Evolutionary conservation across 2,888 invertebrate species (phyloP).

Genomic region (Lasioglossum calceatum): DNA sequence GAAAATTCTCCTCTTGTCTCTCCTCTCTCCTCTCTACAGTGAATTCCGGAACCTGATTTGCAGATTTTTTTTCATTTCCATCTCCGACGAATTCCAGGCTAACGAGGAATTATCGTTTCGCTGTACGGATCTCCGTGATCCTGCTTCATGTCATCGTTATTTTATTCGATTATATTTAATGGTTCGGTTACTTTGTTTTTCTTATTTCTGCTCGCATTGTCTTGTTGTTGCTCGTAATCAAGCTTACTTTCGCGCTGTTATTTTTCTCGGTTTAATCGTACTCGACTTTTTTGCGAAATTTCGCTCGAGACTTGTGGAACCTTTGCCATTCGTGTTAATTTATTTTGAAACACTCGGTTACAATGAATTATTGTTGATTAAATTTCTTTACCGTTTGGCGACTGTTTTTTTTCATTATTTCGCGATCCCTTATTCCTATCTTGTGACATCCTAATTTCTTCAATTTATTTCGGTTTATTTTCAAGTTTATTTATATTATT

Average conservation of each 20-base stretch:
- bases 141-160: conserved; percentile 16
- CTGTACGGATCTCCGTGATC: neutral
- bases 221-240: neutral
- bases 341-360: neutral
- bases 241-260: neutral
- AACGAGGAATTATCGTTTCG: neutral
- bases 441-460: neutral
- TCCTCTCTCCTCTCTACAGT: neutral
- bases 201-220: neutral
- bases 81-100: neutral
- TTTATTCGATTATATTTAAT: conserved; percentile 40
- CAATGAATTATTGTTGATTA: neutral
- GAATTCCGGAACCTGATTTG: neutral
- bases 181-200: conserved; percentile 11
- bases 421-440: neutral
- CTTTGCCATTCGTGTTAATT: neutral
- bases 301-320: neutral
- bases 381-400: neutral
- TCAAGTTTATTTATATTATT: neutral
- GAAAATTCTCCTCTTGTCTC: conserved; percentile 9
- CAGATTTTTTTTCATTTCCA: conserved; percentile 7
- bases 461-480: neutral
- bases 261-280: neutral
- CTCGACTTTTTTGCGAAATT: neutral
- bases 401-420: neutral